Conservation (phyloP, 2,113 vertebrate genomes). For the Chunga burmeisteri region DNA sequence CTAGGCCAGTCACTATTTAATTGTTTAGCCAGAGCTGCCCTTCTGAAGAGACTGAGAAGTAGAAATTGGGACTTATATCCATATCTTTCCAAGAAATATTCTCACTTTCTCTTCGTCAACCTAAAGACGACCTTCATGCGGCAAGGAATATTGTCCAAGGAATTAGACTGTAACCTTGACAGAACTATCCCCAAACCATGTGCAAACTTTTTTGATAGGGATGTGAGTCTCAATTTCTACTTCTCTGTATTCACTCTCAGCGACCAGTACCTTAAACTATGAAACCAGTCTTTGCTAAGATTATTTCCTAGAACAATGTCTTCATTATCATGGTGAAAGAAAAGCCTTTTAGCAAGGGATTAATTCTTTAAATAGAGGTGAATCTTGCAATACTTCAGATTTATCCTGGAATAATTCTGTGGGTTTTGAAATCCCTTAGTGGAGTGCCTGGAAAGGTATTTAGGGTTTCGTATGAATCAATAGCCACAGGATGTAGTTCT, state of each 20-base stretch:
- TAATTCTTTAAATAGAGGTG: background rate
- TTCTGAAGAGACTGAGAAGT: background rate
- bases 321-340: background rate
- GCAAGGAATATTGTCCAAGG: background rate
- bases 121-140: background rate
- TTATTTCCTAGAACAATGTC: background rate
- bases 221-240: background rate
- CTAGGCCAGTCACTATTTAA: background rate
- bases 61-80: background rate
- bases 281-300: background rate
- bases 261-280: background rate
- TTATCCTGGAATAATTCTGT: background rate
- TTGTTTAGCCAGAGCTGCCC: background rate
- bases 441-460: background rate
- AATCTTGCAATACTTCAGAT: background rate
- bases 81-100: background rate
- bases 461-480: background rate
- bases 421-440: background rate
- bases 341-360: background rate
- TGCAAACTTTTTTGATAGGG: background rate
- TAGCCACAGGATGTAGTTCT: background rate
- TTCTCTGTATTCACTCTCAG: background rate
- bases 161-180: background rate
- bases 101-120: background rate
- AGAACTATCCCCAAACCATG: background rate